Percentiles rank a stretch among this genome's conserved stretches.
These are phyloP conservation scores for Carpatolechia fugitivella DNA, from an alignment of 2,888 invertebrate species.

Conservation along the genomic window DNA sequence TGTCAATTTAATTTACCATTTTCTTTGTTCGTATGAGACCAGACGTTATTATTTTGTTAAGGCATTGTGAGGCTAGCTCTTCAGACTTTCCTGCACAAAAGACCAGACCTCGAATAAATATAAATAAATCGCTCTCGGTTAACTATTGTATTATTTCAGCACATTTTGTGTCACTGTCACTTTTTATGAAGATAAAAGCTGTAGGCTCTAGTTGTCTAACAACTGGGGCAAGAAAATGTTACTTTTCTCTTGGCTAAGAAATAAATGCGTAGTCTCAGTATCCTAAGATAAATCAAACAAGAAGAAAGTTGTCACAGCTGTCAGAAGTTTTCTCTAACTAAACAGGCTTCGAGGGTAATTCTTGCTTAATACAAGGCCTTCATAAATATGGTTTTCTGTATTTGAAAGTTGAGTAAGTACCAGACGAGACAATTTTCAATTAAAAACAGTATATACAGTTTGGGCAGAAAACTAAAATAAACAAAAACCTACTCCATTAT, in stretches of 20 bases:
- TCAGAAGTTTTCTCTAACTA: not conserved
- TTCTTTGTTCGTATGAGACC: too few relatives aligned
- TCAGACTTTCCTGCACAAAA: too few relatives aligned
- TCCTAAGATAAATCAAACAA: constrained; percentile 4
- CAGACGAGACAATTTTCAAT: too few relatives aligned
- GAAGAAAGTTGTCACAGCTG: not conserved
- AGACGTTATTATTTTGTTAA: too few relatives aligned
- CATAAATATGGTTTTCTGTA: not conserved
- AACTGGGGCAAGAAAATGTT: not conserved
- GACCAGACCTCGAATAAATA: too few relatives aligned
- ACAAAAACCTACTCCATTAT: too few relatives aligned
- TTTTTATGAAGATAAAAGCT: not conserved
- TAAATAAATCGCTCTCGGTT: too few relatives aligned
- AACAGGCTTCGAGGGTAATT: not conserved
- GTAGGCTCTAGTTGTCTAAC: not conserved
- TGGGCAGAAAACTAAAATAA: too few relatives aligned
- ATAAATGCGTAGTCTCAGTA: not conserved
- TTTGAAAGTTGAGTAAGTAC: not conserved
- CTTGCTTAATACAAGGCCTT: not conserved
- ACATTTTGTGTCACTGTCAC: not conserved
- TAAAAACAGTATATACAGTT: too few relatives aligned
- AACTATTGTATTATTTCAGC: too few relatives aligned
- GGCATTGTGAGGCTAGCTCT: too few relatives aligned
- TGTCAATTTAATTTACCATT: too few relatives aligned
- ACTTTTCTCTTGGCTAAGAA: not conserved